These are phyloP conservation scores for Bubo bubo DNA, from an alignment of 2,113 vertebrate species.

Conservation along the genomic window DNA sequence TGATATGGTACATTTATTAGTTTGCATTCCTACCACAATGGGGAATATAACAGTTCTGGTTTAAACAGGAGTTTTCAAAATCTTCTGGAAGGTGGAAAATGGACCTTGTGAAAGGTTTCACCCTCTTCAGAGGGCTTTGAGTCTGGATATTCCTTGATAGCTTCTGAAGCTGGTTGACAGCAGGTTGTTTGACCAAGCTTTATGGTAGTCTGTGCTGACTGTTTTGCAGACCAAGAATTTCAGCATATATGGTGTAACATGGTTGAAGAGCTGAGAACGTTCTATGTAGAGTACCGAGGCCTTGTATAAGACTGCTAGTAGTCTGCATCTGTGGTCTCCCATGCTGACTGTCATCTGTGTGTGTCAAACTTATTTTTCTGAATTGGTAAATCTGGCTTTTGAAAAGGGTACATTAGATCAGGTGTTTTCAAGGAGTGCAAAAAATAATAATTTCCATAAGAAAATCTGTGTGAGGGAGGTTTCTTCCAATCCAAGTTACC, in stretches of 20 bases:
- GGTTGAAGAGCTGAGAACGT: not conserved
- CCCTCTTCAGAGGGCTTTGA: not conserved
- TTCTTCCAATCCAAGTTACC: not conserved
- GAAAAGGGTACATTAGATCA: not conserved
- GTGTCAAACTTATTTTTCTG: not conserved
- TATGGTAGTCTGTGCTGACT: not conserved
- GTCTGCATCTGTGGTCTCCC: not conserved
- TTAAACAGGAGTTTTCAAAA: not conserved
- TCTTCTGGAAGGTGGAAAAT: not conserved
- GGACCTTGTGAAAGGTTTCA: not conserved
- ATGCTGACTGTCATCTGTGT: not conserved
- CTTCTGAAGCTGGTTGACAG: not conserved
- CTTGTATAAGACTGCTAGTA: not conserved
- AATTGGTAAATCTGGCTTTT: not conserved
- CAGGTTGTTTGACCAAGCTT: not conserved
- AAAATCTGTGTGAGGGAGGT: not conserved
- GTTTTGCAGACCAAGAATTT: not conserved
- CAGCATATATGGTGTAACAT: rapidly evolving
- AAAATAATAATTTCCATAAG: not conserved
- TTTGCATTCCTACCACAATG: not conserved
- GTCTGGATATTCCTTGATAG: not conserved
- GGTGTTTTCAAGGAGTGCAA: not conserved
- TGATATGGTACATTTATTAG: not conserved
- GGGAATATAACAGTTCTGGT: not conserved
- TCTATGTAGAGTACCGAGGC: not conserved